These are phyloP conservation scores for Anorthoa munda DNA, from an alignment of 2,888 invertebrate species.

Conservation along the genomic window DNA sequence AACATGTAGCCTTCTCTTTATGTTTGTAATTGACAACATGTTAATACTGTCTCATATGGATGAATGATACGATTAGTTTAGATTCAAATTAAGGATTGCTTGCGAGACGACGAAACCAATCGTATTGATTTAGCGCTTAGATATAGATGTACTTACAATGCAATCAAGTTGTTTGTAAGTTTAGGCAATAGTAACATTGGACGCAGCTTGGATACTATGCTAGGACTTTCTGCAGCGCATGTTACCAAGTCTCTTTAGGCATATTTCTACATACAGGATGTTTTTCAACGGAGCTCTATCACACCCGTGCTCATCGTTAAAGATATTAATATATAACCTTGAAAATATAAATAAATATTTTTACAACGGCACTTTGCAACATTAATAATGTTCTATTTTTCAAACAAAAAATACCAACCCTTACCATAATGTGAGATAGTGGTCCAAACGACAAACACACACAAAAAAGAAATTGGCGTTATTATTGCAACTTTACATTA, in stretches of 20 bases:
- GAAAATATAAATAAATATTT: not conserved
- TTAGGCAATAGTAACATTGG: constrained; percentile 14
- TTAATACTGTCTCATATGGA: constrained; percentile 37
- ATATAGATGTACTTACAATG: constrained; percentile 18
- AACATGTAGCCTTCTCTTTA: constrained; percentile 53
- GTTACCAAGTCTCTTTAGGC: constrained; percentile 4
- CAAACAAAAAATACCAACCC: no score
- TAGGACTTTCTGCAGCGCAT: constrained; percentile 23
- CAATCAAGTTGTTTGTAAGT: not conserved
- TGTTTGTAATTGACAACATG: constrained; percentile 49
- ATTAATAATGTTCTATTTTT: no score
- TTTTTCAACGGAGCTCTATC: not conserved
- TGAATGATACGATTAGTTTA: constrained; percentile 49
- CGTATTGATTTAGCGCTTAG: constrained; percentile 27
- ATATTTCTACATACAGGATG: not conserved
- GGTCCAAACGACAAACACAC: not conserved
- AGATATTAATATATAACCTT: not conserved
- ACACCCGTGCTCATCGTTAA: not conserved
- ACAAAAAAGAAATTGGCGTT: not conserved
- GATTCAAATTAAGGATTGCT: constrained; percentile 38
- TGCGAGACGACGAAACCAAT: constrained; percentile 12
- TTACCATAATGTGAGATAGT: not conserved
- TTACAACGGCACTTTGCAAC: not conserved
- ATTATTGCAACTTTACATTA: not conserved
- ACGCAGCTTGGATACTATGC: constrained; percentile 11